Evolutionary conservation across 2,797 vertebrate species (phyloP).

Genomic region (Lacerta bilineata): DNA sequence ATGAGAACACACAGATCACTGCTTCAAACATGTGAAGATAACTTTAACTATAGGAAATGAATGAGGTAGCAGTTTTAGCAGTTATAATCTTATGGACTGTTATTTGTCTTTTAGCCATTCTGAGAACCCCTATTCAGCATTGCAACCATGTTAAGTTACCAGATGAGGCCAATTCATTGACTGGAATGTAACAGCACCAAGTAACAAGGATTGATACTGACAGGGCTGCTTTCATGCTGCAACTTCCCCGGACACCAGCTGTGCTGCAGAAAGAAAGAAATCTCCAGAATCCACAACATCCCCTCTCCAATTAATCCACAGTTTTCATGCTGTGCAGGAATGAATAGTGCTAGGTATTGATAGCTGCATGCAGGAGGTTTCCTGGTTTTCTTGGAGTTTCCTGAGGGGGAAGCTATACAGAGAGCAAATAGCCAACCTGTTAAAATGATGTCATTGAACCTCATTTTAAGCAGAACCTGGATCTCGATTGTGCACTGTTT

Average conservation of each 20-base stretch:
- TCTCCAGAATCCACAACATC: conserved; percentile 78
- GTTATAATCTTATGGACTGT: not conserved
- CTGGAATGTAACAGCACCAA: conserved; percentile 73
- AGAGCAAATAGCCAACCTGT: conserved; percentile 69
- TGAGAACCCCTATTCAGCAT: not conserved
- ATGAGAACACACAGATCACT: not conserved
- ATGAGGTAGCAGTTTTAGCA: not conserved
- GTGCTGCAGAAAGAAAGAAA: conserved; percentile 66
- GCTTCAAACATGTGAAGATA: not conserved
- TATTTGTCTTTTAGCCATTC: not conserved
- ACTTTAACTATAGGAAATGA: not conserved
- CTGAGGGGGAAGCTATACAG: conserved; percentile 65
- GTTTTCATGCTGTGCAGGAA: conserved; percentile 74
- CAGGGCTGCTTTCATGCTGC: conserved; percentile 77
- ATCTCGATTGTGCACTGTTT: conserved; percentile 42
- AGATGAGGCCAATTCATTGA: conserved; percentile 68
- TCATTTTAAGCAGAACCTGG: conserved; percentile 19
- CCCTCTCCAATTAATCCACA: conserved; percentile 77
- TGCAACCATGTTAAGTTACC: conserved; percentile 33
- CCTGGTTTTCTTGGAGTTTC: conserved; percentile 69
- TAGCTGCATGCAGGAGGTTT: conserved; percentile 69
- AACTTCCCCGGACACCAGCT: conserved; percentile 71
- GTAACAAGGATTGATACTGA: conserved; percentile 74
- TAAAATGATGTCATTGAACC: conserved; percentile 53
- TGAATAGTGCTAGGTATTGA: conserved; percentile 65